Evolutionary conservation across 2,888 invertebrate species (phyloP).

Genomic region (Drosophila falleni): DNA sequence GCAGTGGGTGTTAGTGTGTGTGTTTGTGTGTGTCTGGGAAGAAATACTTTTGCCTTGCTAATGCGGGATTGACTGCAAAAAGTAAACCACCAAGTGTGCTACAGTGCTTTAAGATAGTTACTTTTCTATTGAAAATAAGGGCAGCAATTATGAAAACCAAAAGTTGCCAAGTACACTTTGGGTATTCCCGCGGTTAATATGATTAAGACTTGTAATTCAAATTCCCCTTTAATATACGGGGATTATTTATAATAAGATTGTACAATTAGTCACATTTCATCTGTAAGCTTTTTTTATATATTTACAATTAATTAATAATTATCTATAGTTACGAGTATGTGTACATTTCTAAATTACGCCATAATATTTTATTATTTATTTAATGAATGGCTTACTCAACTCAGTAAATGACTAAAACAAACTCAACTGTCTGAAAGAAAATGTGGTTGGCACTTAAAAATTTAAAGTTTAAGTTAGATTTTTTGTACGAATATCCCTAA

Average conservation of each 20-base stretch:
- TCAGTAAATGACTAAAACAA: too few species aligned
- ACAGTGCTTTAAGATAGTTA: constrained; percentile 7
- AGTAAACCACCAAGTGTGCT: constrained; percentile 22
- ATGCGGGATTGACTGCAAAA: constrained; percentile 47
- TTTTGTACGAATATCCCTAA: too few species aligned
- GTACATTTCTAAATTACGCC: neutral
- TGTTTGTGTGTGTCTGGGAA: constrained; percentile 15
- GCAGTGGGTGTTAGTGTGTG: constrained; percentile 23
- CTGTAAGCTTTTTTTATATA: neutral
- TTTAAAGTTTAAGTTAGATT: too few species aligned
- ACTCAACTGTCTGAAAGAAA: too few species aligned
- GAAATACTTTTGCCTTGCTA: neutral
- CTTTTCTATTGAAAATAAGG: constrained; percentile 24
- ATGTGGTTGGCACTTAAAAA: too few species aligned
- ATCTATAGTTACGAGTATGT: neutral
- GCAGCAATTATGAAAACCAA: constrained; percentile 4
- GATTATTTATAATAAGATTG: constrained; percentile 9
- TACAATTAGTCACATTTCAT: constrained; percentile 2
- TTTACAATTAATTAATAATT: neutral
- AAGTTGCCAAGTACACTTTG: constrained; percentile 11
- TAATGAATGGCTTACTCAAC: neutral
- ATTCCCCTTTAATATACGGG: constrained; percentile 19
- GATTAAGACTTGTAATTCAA: constrained; percentile 7
- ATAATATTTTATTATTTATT: neutral
- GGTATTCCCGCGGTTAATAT: constrained; percentile 16